phyloP scores from a whole-genome alignment of 1,140 invertebrate genomes.

The Drosophila nebulosa region DNA sequence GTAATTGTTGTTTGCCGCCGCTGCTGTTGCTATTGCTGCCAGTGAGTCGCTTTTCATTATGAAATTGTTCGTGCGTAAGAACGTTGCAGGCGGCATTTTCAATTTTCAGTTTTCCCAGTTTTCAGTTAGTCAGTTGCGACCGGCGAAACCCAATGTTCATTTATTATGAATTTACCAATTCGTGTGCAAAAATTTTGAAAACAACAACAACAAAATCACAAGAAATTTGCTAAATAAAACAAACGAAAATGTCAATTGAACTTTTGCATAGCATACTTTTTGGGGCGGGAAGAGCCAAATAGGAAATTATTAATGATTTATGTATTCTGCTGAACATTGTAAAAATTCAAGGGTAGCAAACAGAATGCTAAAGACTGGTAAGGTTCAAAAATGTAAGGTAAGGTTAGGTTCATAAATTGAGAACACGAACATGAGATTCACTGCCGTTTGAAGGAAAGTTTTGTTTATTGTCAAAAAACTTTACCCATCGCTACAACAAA shows the following conservation, averaged over 20 bases:
- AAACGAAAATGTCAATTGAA: conserved; percentile 65
- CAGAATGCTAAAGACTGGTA: no score
- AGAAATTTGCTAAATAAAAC: conserved; percentile 5
- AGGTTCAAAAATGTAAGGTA: no score
- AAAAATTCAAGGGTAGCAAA: conserved; percentile 2
- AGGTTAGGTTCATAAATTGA: no score
- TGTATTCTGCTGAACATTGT: conserved; percentile 16
- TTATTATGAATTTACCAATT: conserved; percentile 78
- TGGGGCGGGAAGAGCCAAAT: neutral
- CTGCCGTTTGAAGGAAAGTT: no score
- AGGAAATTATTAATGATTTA: conserved; percentile 52
- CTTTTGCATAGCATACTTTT: conserved; percentile 44
- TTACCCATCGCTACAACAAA: no score
- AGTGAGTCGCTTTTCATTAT: conserved; percentile 62
- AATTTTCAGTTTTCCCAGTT: conserved; percentile 44
- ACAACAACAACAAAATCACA: conserved; percentile 14
- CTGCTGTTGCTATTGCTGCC: neutral
- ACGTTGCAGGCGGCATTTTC: conserved; percentile 70
- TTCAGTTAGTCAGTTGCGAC: neutral
- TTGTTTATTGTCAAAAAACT: no score
- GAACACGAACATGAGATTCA: no score
- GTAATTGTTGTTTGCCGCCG: no score
- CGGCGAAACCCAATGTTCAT: conserved; percentile 46
- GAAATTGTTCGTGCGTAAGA: conserved; percentile 76
- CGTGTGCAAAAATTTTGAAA: conserved; percentile 65